A percentile compares a stretch with the other conserved stretches of the same genome.
These are phyloP conservation scores for Copidosoma aretas DNA, from an alignment of 2,888 invertebrate species.

Conservation along the genomic window DNA sequence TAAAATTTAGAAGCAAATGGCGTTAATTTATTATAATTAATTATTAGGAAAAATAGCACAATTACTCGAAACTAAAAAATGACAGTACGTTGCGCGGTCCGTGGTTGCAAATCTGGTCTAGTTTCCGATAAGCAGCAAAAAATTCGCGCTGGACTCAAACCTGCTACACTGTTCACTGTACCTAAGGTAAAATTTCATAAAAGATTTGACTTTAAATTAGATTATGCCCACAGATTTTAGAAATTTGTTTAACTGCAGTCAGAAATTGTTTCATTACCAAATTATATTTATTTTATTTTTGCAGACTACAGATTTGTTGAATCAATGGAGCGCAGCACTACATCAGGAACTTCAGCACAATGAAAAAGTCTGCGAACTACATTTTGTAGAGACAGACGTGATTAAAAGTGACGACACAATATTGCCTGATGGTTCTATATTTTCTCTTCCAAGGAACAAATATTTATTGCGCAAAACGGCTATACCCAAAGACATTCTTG, in stretches of 20 bases:
- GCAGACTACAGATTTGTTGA: constrained; percentile 4
- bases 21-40: too few species aligned
- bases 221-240: too few species aligned
- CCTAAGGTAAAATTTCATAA: constrained; percentile 22
- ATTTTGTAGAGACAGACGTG: constrained; percentile 14
- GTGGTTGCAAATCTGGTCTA: constrained; percentile 12
- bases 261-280: too few species aligned
- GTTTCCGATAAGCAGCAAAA: constrained; percentile 6
- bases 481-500: constrained; percentile 1
- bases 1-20: too few species aligned
- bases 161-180: constrained; percentile 13
- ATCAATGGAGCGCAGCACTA: constrained; percentile 11
- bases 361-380: constrained; percentile 24
- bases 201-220: too few species aligned
- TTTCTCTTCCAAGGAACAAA: constrained; percentile 18
- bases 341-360: background rate
- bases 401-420: constrained; percentile 14
- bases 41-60: too few species aligned
- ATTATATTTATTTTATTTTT: too few species aligned
- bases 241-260: too few species aligned
- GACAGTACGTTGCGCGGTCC: constrained; percentile 3
- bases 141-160: constrained; percentile 1
- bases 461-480: constrained; percentile 8
- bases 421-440: constrained; percentile 19
- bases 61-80: background rate